These are phyloP conservation scores for Aeoliscus strigatus DNA, from an alignment of 2,797 vertebrate species.

Conservation along the genomic window DNA sequence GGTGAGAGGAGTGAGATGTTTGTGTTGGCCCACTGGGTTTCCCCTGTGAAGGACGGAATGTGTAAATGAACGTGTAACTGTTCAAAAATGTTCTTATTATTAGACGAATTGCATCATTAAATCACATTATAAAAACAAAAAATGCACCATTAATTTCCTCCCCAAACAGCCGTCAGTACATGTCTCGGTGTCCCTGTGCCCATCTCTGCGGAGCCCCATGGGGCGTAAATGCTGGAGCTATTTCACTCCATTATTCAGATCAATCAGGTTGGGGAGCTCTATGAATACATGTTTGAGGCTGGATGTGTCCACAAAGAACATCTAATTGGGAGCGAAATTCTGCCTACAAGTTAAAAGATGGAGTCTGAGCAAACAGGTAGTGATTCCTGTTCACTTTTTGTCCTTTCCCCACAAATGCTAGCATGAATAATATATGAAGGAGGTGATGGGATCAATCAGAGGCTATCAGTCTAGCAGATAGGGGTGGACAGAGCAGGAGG, in stretches of 20 bases:
- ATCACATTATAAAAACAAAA: constrained; percentile 99
- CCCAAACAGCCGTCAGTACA: constrained; percentile 95
- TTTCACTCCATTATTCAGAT: constrained; percentile 92
- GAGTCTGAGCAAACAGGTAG: constrained; percentile 52
- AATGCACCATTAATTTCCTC: constrained; percentile 99
- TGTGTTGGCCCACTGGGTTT: constrained; percentile 86
- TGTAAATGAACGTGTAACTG: constrained; percentile 75
- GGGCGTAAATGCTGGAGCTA: constrained; percentile 84
- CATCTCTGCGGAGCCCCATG: constrained; percentile 86
- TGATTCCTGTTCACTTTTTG: constrained; percentile 43
- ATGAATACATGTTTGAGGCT: constrained; percentile 73
- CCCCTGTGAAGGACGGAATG: constrained; percentile 62
- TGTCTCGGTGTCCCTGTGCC: constrained; percentile 84
- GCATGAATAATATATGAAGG: constrained; percentile 70
- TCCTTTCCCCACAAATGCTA: constrained; percentile 57
- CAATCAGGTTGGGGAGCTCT: constrained; percentile 83
- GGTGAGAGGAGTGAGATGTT: constrained; percentile 73
- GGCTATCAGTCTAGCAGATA: constrained; percentile 65
- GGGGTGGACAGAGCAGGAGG: constrained; percentile 59
- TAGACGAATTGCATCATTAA: constrained; percentile 99
- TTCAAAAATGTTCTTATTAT: constrained; percentile 90
- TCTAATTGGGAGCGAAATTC: constrained; percentile 73
- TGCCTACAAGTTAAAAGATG: constrained; percentile 16
- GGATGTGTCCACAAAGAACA: constrained; percentile 83
- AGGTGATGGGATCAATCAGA: constrained; percentile 70